Evolutionary conservation across 1,140 invertebrate genomes (phyloP), one percentile per base, ranked within the genome.

Genomic region (Aporrectodea caliginosa): DNA sequence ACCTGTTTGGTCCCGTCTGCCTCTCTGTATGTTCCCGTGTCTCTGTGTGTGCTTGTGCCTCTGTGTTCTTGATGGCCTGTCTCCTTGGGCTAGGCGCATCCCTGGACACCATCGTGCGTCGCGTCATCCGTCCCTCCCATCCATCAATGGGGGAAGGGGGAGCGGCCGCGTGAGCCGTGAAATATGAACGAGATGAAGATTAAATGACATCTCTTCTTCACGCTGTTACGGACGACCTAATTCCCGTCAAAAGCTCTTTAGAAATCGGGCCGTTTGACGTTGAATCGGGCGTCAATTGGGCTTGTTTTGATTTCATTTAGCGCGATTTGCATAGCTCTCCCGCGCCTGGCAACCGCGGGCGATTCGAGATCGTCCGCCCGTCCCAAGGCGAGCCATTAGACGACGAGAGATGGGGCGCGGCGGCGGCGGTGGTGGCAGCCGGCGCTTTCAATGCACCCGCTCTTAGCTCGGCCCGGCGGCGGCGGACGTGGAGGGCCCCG

Each of bases 261-360:
- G 43, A 58, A 58, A 58, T 58, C 43, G 43, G 22, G 43, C 22
- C 43, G 6, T 22, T 58, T 6, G 43, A 58, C 6, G 22, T 22
- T 12, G 43, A 58, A 58, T 58, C 43, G 43, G 43, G 43, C 43
- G 43, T 58, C 43, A 58, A 58, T 58, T 58, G 43, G 43, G 43
- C 43, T 58, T 58, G 43, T 58, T 58, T 58, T 58, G 43, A 58
- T 58, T 58, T 58, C 43, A 58, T 58, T 58, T 58, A 58, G 43
- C 22, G 43, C 43, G 43, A 58, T 58, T n/a, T n/a, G n/a, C n/a
- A n/a, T n/a, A n/a, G n/a, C 43, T 58, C 43, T 58, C 6, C 43
- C 22, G 43, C 43, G 43, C 43, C 43, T 12, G 43, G 43, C 22
- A 58, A 58, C 43, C 43, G 43, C 43, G 6, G 43, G 43, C 6